Base-by-base conservation (phyloP, 2,113 vertebrate species). In the Mus pahari region DNA sequence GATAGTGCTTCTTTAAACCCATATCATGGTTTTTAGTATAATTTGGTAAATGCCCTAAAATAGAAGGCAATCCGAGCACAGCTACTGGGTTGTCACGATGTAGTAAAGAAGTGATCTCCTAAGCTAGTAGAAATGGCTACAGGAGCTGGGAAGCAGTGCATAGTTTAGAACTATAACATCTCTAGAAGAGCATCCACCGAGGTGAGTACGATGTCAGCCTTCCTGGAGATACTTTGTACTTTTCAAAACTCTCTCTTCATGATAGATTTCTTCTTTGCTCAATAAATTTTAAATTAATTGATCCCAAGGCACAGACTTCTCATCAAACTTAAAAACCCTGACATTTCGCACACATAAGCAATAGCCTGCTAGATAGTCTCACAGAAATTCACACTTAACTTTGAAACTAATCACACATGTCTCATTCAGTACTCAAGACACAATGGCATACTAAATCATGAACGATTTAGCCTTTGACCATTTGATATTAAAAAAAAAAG, bases 401-500 rank as follows among this genome's bases (percentile, higher is more conserved):
- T 97, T 96, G 96, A 97, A 98, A 97, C 97, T 94, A 98, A 97
- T 98, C 97, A 97, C 93, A 92, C 33, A 75, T 92, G 64, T 78
- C 96, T 96, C 88, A 74, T 91, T 98, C 96, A 97, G 97, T 98
- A 98, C 96, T 98, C 96, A 97, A 97, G 97, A 97, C 94, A 97
- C 92, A 92, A 94, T 97, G 90, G 94, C 92, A 89, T 82, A 96
- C 97, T 96, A 97, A 94, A 91, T 94, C 94, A 98, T 96, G 95
- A 98, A 98, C 98, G 98, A 95, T 95, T 95, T 95, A 96, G 60
- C 89, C 91, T 93, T 97, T 97, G 93, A 97, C 86, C 81, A 97
- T 98, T 98, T 97, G 96, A 98, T 96, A 97, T 75, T 48, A 48
- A 48, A 96, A 42, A 97, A 92, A 94, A 96, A n/a, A n/a, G n/a